phyloP scores from a whole-genome alignment of 2,797 vertebrate species.

The Amazona finschi region DNA sequence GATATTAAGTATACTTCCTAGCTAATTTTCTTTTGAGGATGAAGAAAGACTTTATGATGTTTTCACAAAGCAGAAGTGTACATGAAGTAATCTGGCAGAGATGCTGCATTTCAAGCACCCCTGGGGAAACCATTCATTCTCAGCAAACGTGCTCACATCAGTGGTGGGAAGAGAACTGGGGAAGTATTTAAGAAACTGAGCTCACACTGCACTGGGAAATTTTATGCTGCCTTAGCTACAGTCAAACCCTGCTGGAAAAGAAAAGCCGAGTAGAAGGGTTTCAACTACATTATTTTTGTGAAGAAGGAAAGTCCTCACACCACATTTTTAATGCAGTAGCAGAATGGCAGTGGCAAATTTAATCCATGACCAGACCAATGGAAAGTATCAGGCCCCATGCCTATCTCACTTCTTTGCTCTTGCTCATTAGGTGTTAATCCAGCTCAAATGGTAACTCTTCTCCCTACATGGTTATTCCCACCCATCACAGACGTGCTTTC shows the following conservation, averaged over 20 bases:
- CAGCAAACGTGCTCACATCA: background rate
- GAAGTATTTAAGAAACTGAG: background rate
- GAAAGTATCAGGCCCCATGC: background rate
- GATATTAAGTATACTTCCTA: background rate
- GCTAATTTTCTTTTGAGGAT: background rate
- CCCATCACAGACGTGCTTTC: background rate
- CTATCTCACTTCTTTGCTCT: background rate
- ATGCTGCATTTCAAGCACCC: background rate
- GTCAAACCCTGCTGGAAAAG: background rate
- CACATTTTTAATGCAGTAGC: background rate
- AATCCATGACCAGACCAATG: background rate
- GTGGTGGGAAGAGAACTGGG: background rate
- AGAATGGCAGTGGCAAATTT: background rate
- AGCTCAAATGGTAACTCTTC: background rate
- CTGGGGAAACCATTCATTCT: background rate
- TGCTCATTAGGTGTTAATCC: background rate
- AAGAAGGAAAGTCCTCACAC: background rate
- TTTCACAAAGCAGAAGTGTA: background rate
- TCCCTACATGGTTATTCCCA: background rate
- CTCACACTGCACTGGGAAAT: background rate
- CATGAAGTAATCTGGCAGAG: background rate
- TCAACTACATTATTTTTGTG: too few relatives aligned
- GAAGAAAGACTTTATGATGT: background rate
- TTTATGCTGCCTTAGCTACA: background rate
- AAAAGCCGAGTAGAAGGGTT: background rate